Evolutionary conservation across 2,888 invertebrate genomes (phyloP).

Genomic region (Perithous albicinctus): DNA sequence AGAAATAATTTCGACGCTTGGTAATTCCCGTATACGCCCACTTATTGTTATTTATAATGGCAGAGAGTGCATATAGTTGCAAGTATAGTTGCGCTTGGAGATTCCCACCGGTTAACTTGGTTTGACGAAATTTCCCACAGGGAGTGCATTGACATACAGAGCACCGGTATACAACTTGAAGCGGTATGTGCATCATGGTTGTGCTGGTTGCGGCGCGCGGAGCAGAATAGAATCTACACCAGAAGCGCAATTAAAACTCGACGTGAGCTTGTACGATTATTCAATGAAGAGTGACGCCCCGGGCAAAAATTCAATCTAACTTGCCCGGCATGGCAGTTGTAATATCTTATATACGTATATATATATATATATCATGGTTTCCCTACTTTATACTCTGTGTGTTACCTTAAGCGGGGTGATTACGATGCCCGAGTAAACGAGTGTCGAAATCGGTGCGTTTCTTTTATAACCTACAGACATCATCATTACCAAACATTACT

Average conservation of each 20-base stretch:
- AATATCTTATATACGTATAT: no score
- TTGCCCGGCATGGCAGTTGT: slow-evolving; percentile 51
- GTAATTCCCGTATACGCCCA: slow-evolving; percentile 9
- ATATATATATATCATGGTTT: slow-evolving; percentile 4
- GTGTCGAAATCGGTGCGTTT: slow-evolving; percentile 13
- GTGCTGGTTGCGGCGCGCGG: neutral
- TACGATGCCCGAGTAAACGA: slow-evolving; percentile 4
- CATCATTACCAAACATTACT: no score
- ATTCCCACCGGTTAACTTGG: slow-evolving; percentile 52
- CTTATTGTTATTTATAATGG: slow-evolving; percentile 19
- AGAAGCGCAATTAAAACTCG: slow-evolving; percentile 62
- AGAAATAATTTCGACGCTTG: neutral
- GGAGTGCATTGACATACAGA: slow-evolving; percentile 35
- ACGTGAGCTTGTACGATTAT: slow-evolving; percentile 62
- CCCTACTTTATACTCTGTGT: neutral
- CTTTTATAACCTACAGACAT: no score
- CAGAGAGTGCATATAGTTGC: neutral
- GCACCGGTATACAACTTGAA: neutral
- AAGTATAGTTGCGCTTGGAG: slow-evolving; percentile 15
- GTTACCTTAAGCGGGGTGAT: slow-evolving; percentile 13
- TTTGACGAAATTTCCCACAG: slow-evolving; percentile 50
- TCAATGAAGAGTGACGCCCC: slow-evolving; percentile 64
- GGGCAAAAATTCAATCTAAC: slow-evolving; percentile 63
- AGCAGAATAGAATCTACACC: neutral
- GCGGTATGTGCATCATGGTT: slow-evolving; percentile 6